phyloP scores from a whole-genome alignment of 1,140 invertebrate species.

The Stratiolaelaps scimitus region DNA sequence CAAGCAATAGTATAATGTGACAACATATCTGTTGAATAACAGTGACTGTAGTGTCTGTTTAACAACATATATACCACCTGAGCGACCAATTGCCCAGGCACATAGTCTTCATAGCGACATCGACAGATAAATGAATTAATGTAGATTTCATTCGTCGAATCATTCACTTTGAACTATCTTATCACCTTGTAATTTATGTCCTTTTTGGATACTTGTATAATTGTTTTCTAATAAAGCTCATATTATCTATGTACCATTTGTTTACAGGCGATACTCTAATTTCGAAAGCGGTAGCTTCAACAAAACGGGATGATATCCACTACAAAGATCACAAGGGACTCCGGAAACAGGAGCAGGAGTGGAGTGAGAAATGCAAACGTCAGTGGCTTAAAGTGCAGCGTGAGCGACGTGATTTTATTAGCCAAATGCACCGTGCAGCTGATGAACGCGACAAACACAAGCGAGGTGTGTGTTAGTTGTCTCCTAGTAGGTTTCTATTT shows the following conservation, averaged over 20 bases:
- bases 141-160: no score
- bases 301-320: constrained; percentile 11
- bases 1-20: no score
- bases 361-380: constrained; percentile 4
- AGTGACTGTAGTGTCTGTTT: no score
- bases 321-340: constrained; percentile 21
- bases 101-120: no score
- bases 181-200: no score
- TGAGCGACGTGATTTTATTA: constrained; percentile 13
- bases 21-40: no score
- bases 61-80: no score
- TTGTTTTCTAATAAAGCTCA: no score
- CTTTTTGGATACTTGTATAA: no score
- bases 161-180: no score
- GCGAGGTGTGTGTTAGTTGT: neutral
- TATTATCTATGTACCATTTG: neutral
- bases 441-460: constrained; percentile 8
- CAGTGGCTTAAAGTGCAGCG: constrained; percentile 17
- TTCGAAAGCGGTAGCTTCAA: constrained; percentile 10
- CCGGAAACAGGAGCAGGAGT: constrained; percentile 15
- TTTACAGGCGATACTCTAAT: constrained; percentile 13
- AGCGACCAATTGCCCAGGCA: no score
- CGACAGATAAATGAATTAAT: no score
- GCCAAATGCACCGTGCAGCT: constrained; percentile 5
- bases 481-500: neutral